Base-by-base conservation (phyloP, 2,113 vertebrate species). In the Diadophis punctatus region DNA sequence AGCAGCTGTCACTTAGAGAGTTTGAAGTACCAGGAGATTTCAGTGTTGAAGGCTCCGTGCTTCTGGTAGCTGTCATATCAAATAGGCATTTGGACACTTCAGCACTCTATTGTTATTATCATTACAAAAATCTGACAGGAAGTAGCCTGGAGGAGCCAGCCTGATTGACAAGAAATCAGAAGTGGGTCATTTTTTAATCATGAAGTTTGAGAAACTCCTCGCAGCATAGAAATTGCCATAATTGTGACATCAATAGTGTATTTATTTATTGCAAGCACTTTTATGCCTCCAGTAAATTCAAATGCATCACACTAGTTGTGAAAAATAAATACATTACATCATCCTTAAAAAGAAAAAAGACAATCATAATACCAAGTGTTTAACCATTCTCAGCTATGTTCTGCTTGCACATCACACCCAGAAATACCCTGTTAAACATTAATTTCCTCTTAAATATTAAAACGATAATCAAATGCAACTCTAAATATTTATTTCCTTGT, bases 11-110 rank as follows among this genome's bases (percentile, higher is more conserved):
- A 68, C 48, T 25, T 39, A 84, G 30, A 56, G n/a, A 85, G 22
- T 60, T 27, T 46, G 30, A n/a, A 88, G 34, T 53, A 43, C 16
- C 18, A 87, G 34, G 22, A 90, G 74, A 80, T 16, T 86, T 87
- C 80, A 90, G 87, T 52, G 53, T 60, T 92, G 55, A 90, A 90
- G 22, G 43, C 14, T 92, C 43, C 74, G 63, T 90, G 88, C 48
- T 89, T 92, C 43, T 60, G 74, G 90, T 23, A 90, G 87, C 63
- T 89, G 91, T 92, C 87, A 84, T 46, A 80, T 23, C 22, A 34
- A 25, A 8, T 34, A 68, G 86, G 39, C 27, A 18, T 43, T 84
- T 85, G 5, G 8, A 53, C 39, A n/a, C 4, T 85, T 68, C 34
- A 87, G 48, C 86, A 88, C 23, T 87, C 20, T 60, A 18, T 84